Base-by-base conservation (phyloP, 2,797 vertebrate species). In the Lithobates sylvaticus region DNA sequence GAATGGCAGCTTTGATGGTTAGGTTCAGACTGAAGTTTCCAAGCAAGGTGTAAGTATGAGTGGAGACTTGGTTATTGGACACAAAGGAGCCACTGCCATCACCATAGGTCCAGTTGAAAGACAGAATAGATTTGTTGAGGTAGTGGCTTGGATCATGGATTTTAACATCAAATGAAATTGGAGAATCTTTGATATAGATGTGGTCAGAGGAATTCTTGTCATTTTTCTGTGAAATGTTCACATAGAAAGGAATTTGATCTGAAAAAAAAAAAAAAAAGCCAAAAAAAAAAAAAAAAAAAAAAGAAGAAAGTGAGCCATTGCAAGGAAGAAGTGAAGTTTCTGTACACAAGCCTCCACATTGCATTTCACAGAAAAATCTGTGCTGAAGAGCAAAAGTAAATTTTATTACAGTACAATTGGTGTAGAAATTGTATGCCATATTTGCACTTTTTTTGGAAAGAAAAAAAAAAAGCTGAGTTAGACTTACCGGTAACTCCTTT, bases 121-220 rank as follows among this genome's bases (percentile, higher is more conserved):
- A 92, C 50, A 99, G 90, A 44, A 92, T 89, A 0, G 98, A 97
- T 0, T 92, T 92, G 73, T 96, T 97, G 70, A 99, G 95, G 84
- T 98, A 99, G 82, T 94, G 84, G 64, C 97, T 97, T 87, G 98
- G 98, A 88, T 99, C 98, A 0, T 99, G 97, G 64, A 99, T 88
- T 83, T 92, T 91, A 77, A 96, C 96, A 3, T 92, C 90, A 83
- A 98, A 98, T 4, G 91, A 89, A 36, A 99, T 93, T 16, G 97
- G 96, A 2, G 95, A 93, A 29, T 94, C 95, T 76, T 94, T 94
- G 89, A 97, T 93, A 90, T 97, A 99, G 83, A 96, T 93, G 5
- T 93, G 94, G 15, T 95, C 94, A 0, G 96, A 95, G 69, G 93
- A 83, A 90, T 97, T 97, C 82, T 93, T 91, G 18, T 96, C 94